Evolutionary conservation across 1,140 invertebrate genomes (phyloP).

Genomic region (Calephelis nemesis): DNA sequence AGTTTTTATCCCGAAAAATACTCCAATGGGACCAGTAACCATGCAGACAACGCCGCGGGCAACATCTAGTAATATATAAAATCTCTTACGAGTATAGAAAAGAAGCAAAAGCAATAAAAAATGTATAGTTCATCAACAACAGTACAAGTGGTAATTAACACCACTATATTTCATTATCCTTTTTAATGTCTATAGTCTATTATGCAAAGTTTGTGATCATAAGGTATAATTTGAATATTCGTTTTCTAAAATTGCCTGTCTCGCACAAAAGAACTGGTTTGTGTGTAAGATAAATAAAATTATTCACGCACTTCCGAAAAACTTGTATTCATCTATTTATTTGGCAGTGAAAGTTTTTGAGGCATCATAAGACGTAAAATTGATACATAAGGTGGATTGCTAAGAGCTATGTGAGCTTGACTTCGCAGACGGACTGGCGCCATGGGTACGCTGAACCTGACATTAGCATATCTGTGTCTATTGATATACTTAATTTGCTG

Average conservation of each 20-base stretch:
- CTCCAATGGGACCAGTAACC: too few relatives aligned
- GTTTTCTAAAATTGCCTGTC: slow-evolving; percentile 21
- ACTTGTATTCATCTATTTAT: slow-evolving; percentile 52
- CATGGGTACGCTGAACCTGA: slow-evolving; percentile 53
- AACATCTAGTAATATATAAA: too few relatives aligned
- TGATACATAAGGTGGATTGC: slow-evolving; percentile 39
- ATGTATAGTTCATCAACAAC: not conserved
- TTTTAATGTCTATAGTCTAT: not conserved
- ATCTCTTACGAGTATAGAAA: too few relatives aligned
- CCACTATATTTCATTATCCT: not conserved
- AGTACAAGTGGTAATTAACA: too few relatives aligned
- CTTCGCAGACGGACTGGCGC: slow-evolving; percentile 64
- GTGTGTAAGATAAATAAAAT: slow-evolving; percentile 41
- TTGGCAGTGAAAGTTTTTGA: slow-evolving; percentile 67
- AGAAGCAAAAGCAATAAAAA: not conserved
- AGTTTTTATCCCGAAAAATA: too few relatives aligned
- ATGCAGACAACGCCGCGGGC: too few relatives aligned
- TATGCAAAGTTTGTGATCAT: not conserved
- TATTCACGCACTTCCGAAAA: slow-evolving; percentile 56
- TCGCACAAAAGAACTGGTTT: slow-evolving; percentile 30
- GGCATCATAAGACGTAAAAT: slow-evolving; percentile 59
- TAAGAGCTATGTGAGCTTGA: slow-evolving; percentile 51
- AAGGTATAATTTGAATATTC: slow-evolving; percentile 15
- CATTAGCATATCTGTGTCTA: slow-evolving; percentile 25
- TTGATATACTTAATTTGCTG: not conserved